These are phyloP conservation scores for Ammospiza caudacuta DNA, from an alignment of 2,113 vertebrate species.

Conservation along the genomic window DNA sequence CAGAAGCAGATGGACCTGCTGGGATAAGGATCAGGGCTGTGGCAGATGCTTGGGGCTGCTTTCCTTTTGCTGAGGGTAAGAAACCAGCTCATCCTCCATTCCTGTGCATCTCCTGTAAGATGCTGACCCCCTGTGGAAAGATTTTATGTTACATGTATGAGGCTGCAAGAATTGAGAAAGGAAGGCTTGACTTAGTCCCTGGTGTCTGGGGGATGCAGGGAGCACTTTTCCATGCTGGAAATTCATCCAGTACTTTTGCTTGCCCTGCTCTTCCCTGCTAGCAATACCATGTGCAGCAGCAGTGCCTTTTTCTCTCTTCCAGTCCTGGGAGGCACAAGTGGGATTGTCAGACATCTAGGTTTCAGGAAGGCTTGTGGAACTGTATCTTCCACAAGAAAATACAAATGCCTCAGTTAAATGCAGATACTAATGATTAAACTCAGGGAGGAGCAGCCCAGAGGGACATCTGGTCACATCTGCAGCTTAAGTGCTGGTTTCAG, in stretches of 20 bases:
- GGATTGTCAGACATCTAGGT: not conserved
- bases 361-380: not conserved
- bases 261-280: not conserved
- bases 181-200: not conserved
- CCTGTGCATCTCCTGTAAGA: not conserved
- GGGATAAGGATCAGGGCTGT: not conserved
- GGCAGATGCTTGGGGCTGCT: not conserved
- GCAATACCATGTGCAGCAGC: not conserved
- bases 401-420: not conserved
- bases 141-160: not conserved
- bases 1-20: not conserved
- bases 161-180: not conserved
- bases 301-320: not conserved
- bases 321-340: not conserved
- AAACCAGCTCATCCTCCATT: not conserved
- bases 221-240: not conserved
- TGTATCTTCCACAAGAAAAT: not conserved
- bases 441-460: not conserved
- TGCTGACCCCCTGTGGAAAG: constrained; percentile 42
- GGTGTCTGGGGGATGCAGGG: not conserved
- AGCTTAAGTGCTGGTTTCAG: not conserved
- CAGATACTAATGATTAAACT: not conserved
- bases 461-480: not conserved
- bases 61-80: not conserved
- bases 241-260: not conserved